A percentile compares a stretch with the other conserved stretches of the same genome.
These are phyloP conservation scores for Myodes glareolus DNA, from an alignment of 2,113 vertebrate species.

Conservation along the genomic window DNA sequence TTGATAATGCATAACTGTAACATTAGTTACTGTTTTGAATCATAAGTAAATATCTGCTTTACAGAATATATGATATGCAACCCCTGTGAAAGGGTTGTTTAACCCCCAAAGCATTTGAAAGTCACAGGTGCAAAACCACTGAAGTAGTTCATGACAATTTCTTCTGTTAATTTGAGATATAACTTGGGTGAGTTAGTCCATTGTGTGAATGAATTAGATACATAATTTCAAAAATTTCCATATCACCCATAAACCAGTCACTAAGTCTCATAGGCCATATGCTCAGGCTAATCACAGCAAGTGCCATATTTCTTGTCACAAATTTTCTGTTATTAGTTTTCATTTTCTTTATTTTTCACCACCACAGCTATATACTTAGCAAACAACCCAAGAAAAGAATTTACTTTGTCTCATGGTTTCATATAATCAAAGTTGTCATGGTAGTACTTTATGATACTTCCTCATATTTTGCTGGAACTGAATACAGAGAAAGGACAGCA, in stretches of 20 bases:
- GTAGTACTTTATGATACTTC: too few relatives aligned
- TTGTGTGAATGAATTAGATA: too few relatives aligned
- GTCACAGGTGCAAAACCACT: not conserved
- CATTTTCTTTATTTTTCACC: not conserved
- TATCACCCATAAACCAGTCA: not conserved
- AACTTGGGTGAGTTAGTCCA: not conserved
- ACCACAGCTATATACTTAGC: not conserved
- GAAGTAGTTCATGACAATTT: not conserved
- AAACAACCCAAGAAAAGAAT: not conserved
- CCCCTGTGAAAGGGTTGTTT: not conserved
- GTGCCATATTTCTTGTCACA: not conserved
- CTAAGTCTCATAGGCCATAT: too few relatives aligned
- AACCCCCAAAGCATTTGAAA: not conserved
- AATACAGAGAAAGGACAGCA: not conserved
- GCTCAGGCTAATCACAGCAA: not conserved
- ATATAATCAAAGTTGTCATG: not conserved
- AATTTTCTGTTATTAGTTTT: not conserved
- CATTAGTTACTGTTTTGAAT: too few relatives aligned
- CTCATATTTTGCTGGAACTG: not conserved
- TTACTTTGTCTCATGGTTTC: not conserved
- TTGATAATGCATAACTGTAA: not conserved
- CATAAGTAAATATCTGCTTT: not conserved
- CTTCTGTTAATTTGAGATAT: not conserved
- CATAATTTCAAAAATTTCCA: too few relatives aligned
- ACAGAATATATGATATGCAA: not conserved